These are phyloP conservation scores for Diogma glabrata DNA, from an alignment of 2,888 invertebrate genomes.

Conservation along the genomic window DNA sequence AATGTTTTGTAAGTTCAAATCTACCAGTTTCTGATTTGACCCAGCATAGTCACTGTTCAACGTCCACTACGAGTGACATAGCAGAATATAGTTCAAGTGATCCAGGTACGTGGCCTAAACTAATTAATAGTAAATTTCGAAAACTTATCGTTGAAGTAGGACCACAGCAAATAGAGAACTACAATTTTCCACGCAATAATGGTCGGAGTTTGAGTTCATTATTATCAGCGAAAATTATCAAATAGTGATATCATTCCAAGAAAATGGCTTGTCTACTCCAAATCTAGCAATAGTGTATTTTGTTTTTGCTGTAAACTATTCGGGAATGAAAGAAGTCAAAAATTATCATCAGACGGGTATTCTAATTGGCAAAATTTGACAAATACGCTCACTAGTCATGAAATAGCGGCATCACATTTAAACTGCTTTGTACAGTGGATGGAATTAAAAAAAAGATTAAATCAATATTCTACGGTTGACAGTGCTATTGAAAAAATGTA, in stretches of 20 bases:
- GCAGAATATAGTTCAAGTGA: constrained; percentile 1
- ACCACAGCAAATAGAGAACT: not conserved
- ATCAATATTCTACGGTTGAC: not conserved
- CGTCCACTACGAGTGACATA: not conserved
- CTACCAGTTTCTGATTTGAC: too few species aligned
- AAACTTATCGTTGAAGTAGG: constrained; percentile 1
- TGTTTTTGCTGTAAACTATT: not conserved
- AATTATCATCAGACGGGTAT: too few species aligned
- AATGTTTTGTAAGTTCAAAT: too few species aligned
- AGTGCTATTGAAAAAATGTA: not conserved
- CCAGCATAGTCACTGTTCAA: too few species aligned
- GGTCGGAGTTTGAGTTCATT: not conserved
- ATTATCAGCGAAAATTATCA: constrained; percentile 1
- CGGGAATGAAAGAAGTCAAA: too few species aligned
- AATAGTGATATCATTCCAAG: not conserved
- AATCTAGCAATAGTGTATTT: not conserved
- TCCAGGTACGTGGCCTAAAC: not conserved
- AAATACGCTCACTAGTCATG: not conserved
- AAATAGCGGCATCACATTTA: constrained; percentile 1
- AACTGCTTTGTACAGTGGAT: not conserved
- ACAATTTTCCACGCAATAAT: not conserved
- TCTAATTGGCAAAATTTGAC: too few species aligned
- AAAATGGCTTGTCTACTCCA: not conserved
- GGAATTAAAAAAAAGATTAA: not conserved
- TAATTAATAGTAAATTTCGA: not conserved